Conservation (phyloP, 2,888 invertebrate species). For the Drosophila pseudotalamancana region DNA sequence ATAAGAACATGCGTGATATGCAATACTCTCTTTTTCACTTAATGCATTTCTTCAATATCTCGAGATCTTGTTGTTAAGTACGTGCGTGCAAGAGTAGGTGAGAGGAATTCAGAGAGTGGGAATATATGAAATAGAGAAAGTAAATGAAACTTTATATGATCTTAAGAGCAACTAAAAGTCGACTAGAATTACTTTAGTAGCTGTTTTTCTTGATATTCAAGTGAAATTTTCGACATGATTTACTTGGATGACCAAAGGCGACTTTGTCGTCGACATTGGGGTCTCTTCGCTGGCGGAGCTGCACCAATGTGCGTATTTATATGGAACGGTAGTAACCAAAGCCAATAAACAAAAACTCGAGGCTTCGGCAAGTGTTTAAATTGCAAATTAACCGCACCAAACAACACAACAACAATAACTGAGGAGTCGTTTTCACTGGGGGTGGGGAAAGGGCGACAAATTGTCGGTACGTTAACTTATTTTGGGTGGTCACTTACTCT, state of each 20-base stretch:
- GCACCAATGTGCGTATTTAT: conserved; percentile 54
- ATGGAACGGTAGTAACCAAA: conserved; percentile 57
- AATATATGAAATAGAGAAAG: neutral
- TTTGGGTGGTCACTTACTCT: conserved; percentile 58
- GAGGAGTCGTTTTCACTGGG: neutral
- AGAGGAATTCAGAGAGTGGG: neutral
- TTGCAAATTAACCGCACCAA: conserved; percentile 60
- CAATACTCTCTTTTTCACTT: no score
- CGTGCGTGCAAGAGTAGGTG: neutral
- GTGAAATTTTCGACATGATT: conserved; percentile 70
- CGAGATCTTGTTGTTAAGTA: no score
- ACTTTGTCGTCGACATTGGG: neutral
- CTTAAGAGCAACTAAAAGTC: conserved; percentile 31
- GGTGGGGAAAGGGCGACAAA: conserved; percentile 19
- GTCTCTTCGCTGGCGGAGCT: conserved; percentile 11
- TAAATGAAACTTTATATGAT: neutral
- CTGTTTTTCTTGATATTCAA: conserved; percentile 28
- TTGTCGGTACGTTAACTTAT: conserved; percentile 32
- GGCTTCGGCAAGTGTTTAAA: conserved; percentile 30
- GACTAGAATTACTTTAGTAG: neutral
- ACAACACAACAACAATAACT: conserved; percentile 14
- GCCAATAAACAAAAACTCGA: conserved; percentile 2
- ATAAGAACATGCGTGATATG: no score
- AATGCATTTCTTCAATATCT: no score
- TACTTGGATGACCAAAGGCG: conserved; percentile 35